Conservation (phyloP, 2,888 invertebrate genomes). For the Coronaproctus castanopsis region DNA sequence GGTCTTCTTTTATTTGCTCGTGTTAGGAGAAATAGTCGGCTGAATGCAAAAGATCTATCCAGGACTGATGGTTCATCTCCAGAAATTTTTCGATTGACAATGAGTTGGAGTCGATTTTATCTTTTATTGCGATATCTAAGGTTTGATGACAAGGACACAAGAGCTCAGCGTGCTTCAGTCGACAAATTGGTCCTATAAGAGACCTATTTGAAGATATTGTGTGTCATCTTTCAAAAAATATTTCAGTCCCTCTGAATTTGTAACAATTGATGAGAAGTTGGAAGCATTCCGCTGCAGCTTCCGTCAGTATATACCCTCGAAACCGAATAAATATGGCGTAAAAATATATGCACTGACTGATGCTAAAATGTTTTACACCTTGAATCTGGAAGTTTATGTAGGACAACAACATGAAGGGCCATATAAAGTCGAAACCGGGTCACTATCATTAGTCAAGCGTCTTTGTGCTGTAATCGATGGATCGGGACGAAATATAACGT, state of each 20-base stretch:
- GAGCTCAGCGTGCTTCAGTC: neutral
- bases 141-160: conserved; percentile 5
- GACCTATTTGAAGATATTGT: conserved; percentile 4
- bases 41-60: neutral
- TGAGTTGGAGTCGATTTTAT: conserved; percentile 1
- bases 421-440: neutral
- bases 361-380: conserved; percentile 3
- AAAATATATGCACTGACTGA: conserved; percentile 7
- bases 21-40: neutral
- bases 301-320: conserved; percentile 5
- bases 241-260: neutral
- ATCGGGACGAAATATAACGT: conserved; percentile 17
- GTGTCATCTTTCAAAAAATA: neutral
- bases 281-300: conserved; percentile 1
- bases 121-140: conserved; percentile 6
- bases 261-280: conserved; percentile 4
- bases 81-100: neutral
- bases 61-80: neutral
- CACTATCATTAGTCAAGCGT: conserved; percentile 1
- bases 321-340: conserved; percentile 6
- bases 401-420: conserved; percentile 4
- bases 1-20: neutral
- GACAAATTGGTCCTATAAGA: conserved; percentile 8
- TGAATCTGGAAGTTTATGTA: conserved; percentile 4
- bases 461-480: conserved; percentile 11